These are phyloP conservation scores for Mormoops blainvillei DNA, from an alignment of 2,113 vertebrate species.

Conservation along the genomic window DNA sequence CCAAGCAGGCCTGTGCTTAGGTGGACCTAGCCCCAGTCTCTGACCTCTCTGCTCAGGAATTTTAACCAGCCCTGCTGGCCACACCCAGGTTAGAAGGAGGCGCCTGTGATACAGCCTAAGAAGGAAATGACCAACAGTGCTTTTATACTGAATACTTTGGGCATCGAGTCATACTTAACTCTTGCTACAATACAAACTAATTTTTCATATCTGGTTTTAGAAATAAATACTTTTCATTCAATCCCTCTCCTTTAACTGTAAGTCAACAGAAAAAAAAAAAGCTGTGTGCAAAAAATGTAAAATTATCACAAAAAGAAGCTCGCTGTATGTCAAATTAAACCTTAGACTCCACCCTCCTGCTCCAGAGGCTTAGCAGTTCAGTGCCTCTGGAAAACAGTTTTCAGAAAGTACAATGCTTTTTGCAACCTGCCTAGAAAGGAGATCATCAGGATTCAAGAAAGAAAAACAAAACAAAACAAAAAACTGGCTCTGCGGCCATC, in stretches of 20 bases:
- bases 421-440: background rate
- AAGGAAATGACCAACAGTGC: background rate
- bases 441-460: background rate
- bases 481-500: background rate
- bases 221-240: background rate
- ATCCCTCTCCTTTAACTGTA: background rate
- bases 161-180: background rate
- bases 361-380: background rate
- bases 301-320: conserved; percentile 12
- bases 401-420: background rate
- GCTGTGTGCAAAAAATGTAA: background rate
- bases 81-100: conserved; percentile 55
- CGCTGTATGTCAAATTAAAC: background rate
- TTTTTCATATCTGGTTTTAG: background rate
- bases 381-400: background rate
- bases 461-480: rapidly evolving
- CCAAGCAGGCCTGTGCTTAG: background rate
- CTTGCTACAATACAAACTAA: background rate
- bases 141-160: background rate
- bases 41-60: conserved; percentile 3
- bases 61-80: background rate
- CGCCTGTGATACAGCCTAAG: background rate
- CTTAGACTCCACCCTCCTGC: background rate
- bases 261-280: background rate
- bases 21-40: background rate